Evolutionary conservation across 2,888 invertebrate genomes (phyloP), one percentile per base, ranked within the genome.

Genomic region (Drosophila multiciliata): DNA sequence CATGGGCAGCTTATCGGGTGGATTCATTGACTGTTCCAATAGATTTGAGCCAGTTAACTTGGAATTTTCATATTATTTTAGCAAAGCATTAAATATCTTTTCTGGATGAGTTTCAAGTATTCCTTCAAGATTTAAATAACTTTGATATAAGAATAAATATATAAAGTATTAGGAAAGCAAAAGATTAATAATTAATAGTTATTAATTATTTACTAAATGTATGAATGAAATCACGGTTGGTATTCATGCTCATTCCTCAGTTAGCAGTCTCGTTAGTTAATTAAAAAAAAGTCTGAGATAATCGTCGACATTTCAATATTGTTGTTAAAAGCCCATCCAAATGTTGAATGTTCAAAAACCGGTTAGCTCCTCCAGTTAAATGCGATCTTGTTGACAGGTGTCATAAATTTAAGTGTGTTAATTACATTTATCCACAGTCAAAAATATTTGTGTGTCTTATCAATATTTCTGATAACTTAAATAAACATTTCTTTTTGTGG

Each of bases 401-500:
- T 12, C 35, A 35, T 9, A n/a, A n/a, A 29, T 40, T 26, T 3
- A 7, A 23, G 20, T 11, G 20, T 49, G 17, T 11, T 12, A 36
- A n/a, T 35, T n/a, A 54, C 45, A 45, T 76, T 71, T 61, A 65
- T 58, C 57, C 26, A 48, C 36, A 9, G 35, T 15, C 36, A 60
- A 35, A 61, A 17, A 15, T 53, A 23, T 26, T 36, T 36, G 7
- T 26, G 26, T 5, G 5, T n/a, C 17, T 57, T 26, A 75, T 64
- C 70, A 57, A 3, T 4, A 60, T 29, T 64, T 33, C 15, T 29
- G 6, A 33, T 23, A 20, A n/a, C 3, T 23, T 17, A 23, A 48
- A 23, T 38, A 48, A 35, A 35, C 20, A 48, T 26, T 33, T 50
- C 4, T 33, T 9, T 7, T 7, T 8, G 38, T 17, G 32, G 8